phyloP scores from a whole-genome alignment of 2,113 vertebrate genomes.

The Oostethus manadensis region DNA sequence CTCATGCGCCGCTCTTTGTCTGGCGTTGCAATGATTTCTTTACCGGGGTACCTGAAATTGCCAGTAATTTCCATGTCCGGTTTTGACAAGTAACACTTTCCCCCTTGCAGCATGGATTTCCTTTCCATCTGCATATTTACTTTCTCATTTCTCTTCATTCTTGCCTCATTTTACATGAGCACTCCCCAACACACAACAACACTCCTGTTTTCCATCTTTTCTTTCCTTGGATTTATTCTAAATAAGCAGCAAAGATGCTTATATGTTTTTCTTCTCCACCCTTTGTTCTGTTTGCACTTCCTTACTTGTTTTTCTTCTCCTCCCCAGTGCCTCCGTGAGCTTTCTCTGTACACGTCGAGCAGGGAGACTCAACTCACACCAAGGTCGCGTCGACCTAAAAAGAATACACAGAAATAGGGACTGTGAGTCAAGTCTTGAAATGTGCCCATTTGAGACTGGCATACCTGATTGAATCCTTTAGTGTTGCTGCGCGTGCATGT shows the following conservation, averaged over 20 bases:
- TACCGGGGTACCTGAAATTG: conserved; percentile 45
- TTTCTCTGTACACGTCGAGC: conserved; percentile 42
- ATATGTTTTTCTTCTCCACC: conserved; percentile 42
- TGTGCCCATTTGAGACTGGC: not conserved
- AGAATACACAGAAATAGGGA: conserved; percentile 20
- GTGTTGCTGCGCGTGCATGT: not conserved
- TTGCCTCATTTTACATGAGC: conserved; percentile 15
- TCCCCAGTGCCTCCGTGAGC: conserved; percentile 30
- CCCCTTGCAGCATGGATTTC: not conserved
- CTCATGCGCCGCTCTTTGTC: conserved; percentile 24
- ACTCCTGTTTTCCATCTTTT: conserved; percentile 2
- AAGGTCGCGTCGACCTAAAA: conserved; percentile 66
- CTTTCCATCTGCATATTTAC: conserved; percentile 22
- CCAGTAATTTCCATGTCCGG: conserved; percentile 49
- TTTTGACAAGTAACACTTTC: conserved; percentile 37
- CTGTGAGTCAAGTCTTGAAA: conserved; percentile 27
- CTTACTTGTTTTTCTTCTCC: conserved; percentile 62
- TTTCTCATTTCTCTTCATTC: conserved; percentile 36
- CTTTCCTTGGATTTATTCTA: conserved; percentile 20
- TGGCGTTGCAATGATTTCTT: conserved; percentile 37
- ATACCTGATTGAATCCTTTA: not conserved
- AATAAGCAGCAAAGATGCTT: conserved; percentile 24
- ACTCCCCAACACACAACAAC: not conserved
- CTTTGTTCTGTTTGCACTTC: conserved; percentile 40
- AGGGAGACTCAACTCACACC: conserved; percentile 45